These are phyloP conservation scores for Pelvicachromis taeniatus DNA, from an alignment of 2,113 vertebrate species.

Conservation along the genomic window DNA sequence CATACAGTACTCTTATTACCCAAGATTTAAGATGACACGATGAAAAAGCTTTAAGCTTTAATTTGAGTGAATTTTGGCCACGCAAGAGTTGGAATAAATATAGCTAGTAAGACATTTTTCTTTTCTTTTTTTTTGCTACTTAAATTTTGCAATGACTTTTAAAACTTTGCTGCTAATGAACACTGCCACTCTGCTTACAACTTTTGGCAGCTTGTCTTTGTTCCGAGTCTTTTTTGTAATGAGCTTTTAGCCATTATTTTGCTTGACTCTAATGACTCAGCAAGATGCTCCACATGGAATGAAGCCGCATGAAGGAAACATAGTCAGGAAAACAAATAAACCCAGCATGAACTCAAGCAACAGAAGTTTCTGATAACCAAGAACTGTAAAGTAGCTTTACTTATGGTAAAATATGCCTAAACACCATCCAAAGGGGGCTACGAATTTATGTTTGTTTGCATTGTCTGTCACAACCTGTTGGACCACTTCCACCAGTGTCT, in stretches of 20 bases:
- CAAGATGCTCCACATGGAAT: conserved; percentile 7
- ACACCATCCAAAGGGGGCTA: background rate
- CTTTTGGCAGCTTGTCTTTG: conserved; percentile 11
- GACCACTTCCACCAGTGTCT: background rate
- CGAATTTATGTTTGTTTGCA: background rate
- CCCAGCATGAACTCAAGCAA: background rate
- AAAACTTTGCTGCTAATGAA: conserved; percentile 40
- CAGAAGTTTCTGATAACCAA: background rate
- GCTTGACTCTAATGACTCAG: conserved; percentile 28
- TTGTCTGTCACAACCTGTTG: background rate
- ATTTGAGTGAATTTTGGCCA: conserved; percentile 9
- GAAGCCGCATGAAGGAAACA: background rate
- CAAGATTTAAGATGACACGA: background rate
- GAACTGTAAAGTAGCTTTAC: background rate
- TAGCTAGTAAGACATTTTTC: background rate
- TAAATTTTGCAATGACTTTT: conserved; percentile 29
- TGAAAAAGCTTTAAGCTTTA: conserved; percentile 1
- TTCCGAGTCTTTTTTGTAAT: conserved; percentile 3
- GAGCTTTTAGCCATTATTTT: conserved; percentile 22
- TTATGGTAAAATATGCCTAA: background rate
- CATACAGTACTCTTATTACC: background rate
- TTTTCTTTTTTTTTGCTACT: background rate
- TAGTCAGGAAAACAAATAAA: background rate
- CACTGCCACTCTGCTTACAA: conserved; percentile 11
- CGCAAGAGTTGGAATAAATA: background rate